These are phyloP conservation scores for Phengaris alcon DNA, from an alignment of 2,888 invertebrate species.

Conservation along the genomic window DNA sequence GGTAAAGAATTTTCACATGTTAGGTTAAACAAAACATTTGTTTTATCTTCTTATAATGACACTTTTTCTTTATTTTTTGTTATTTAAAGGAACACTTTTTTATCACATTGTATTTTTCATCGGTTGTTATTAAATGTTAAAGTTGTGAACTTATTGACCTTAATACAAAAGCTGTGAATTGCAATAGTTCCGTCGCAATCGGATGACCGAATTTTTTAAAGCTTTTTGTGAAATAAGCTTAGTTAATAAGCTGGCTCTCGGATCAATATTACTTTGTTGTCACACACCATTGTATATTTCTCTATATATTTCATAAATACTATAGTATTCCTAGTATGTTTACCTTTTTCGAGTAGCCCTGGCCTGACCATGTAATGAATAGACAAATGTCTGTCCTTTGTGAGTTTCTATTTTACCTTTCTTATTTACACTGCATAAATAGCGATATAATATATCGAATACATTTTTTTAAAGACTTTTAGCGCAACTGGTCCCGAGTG, in stretches of 20 bases:
- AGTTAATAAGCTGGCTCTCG: not conserved
- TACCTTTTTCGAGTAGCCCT: not conserved
- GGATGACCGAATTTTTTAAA: conserved; percentile 2
- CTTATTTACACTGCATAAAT: not conserved
- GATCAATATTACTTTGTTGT: too few species aligned
- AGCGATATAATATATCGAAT: not conserved
- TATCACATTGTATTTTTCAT: not conserved
- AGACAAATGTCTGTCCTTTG: not conserved
- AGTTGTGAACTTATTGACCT: not conserved
- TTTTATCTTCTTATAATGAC: too few species aligned
- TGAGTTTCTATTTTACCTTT: not conserved
- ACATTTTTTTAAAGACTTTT: not conserved
- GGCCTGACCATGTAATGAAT: not conserved
- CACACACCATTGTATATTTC: too few species aligned
- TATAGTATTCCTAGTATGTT: not conserved
- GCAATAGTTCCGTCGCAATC: not conserved
- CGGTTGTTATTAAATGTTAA: not conserved
- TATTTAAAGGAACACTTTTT: too few species aligned
- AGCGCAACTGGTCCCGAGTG: not conserved
- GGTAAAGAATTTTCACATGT: too few species aligned
- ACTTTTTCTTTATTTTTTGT: too few species aligned
- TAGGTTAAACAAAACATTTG: too few species aligned
- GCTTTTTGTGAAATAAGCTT: not conserved
- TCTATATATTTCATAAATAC: not conserved
- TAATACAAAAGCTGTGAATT: not conserved